Evolutionary conservation across 2,888 invertebrate genomes (phyloP).

Genomic region (Margaritifera margaritifera): DNA sequence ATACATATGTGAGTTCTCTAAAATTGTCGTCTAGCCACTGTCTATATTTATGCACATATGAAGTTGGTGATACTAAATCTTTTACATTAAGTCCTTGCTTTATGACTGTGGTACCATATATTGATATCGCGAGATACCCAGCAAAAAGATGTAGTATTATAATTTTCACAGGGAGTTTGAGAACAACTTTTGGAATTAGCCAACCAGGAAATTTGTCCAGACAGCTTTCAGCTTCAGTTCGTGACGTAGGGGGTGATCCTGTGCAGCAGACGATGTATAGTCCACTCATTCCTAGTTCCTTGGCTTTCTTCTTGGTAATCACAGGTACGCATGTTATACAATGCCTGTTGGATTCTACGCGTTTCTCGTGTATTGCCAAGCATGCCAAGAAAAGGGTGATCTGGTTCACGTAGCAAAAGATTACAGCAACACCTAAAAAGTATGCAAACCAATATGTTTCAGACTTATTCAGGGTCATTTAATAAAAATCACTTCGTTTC

Average conservation of each 20-base stretch:
- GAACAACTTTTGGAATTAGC: slow-evolving; percentile 37
- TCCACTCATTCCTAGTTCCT: slow-evolving; percentile 9
- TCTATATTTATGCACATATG: slow-evolving; percentile 45
- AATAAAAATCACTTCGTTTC: no score
- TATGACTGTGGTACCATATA: slow-evolving; percentile 49
- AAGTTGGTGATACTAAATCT: slow-evolving; percentile 46
- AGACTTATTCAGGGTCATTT: no score
- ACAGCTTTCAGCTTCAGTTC: slow-evolving; percentile 39
- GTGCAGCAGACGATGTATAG: slow-evolving; percentile 63
- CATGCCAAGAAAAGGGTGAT: slow-evolving; percentile 50
- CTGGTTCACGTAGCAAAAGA: slow-evolving; percentile 58
- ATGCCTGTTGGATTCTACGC: slow-evolving; percentile 41
- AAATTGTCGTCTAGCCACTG: slow-evolving; percentile 31
- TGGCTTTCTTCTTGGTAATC: slow-evolving; percentile 28
- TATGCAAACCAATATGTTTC: neutral
- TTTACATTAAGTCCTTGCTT: slow-evolving; percentile 47
- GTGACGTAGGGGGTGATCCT: slow-evolving; percentile 30
- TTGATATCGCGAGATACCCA: slow-evolving; percentile 43
- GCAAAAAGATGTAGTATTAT: slow-evolving; percentile 43
- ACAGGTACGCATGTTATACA: slow-evolving; percentile 35
- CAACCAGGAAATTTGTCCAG: slow-evolving; percentile 43
- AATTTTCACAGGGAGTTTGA: slow-evolving; percentile 30
- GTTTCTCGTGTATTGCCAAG: slow-evolving; percentile 49
- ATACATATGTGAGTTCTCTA: slow-evolving; percentile 28
- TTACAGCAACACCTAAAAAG: slow-evolving; percentile 51